Evolutionary conservation across 2,888 invertebrate genomes (phyloP), one percentile per base, ranked within the genome.

Genomic region (Sepiola atlantica): DNA sequence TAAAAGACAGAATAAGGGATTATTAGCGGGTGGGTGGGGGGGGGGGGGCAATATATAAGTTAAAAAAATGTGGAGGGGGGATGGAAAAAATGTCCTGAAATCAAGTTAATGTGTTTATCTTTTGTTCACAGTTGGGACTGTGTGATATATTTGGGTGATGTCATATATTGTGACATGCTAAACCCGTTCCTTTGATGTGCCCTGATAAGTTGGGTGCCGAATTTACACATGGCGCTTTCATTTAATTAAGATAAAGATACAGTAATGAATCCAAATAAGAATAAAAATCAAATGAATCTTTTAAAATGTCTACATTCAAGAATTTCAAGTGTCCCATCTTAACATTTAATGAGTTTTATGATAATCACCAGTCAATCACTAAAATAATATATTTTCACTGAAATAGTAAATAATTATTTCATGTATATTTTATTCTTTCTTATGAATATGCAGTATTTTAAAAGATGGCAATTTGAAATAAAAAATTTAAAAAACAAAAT

Each of bases 341-440:
- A n/a, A 77, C 18, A 77, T 28, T 16, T 61, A 61, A 61, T 61
- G 61, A 61, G 61, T 61, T 61, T 0, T 61, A 21, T 77, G 16
- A 77, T n/a, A 77, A n/a, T 77, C 77, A 32, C 77, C 77, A 77
- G n/a, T 77, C n/a, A 77, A 77, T 77, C 77, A 77, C 77, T 77
- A n/a, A 77, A 77, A 77, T n/a, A 61, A 61, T 61, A 61, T 61
- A 77, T 32, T 77, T 77, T 77, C 77, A 77, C 77, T 77, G n/a
- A 32, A 77, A 77, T 77, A 32, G 77, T 77, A n/a, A 77, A 77
- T 77, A 77, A 77, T 77, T 77, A 77, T 32, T 77, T 32, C 77
- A 4, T n/a, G 32, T 77, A 32, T 77, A 77, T 77, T 77, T 77
- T 77, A 77, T 77, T 77, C n/a, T 77, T 77, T 77, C n/a, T 18